phyloP scores from a whole-genome alignment of 2,113 vertebrate species.

The Megalops atlanticus region DNA sequence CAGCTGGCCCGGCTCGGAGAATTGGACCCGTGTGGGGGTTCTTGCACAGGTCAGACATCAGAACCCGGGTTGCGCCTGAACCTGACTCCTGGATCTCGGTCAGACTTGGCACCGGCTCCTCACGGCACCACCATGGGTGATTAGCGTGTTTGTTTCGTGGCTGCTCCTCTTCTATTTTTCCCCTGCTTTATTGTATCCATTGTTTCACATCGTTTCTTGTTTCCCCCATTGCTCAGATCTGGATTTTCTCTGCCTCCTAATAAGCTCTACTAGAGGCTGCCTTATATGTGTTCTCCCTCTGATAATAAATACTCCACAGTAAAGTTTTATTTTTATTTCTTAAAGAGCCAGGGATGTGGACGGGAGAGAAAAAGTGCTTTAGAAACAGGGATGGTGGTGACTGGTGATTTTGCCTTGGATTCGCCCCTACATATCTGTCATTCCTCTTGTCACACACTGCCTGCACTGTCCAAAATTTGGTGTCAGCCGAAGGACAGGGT shows the following conservation, averaged over 20 bases:
- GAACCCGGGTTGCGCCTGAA: slow-evolving; percentile 4
- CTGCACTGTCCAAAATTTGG: no score
- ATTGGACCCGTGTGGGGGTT: slow-evolving; percentile 28
- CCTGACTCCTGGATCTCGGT: not conserved
- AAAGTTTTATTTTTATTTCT: no score
- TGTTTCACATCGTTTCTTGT: slow-evolving; percentile 11
- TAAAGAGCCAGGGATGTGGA: no score
- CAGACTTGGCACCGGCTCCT: not conserved
- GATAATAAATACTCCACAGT: no score
- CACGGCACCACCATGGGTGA: slow-evolving; percentile 27
- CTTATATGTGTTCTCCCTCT: no score
- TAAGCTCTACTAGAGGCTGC: no score
- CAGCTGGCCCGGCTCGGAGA: slow-evolving; percentile 19
- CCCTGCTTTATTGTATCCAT: slow-evolving; percentile 3
- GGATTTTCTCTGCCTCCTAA: not conserved
- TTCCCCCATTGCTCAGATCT: not conserved
- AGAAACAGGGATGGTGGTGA: no score
- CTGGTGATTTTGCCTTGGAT: no score
- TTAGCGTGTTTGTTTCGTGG: slow-evolving; percentile 28
- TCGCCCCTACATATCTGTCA: no score
- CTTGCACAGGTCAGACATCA: slow-evolving; percentile 29
- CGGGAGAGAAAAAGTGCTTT: no score
- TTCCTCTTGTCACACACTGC: no score
- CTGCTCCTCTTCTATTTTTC: slow-evolving; percentile 5
- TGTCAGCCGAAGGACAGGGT: no score